Evolutionary conservation across 2,797 vertebrate genomes (phyloP), one percentile per base, ranked within the genome.

Genomic region (Gymnoscopelus microlampas): DNA sequence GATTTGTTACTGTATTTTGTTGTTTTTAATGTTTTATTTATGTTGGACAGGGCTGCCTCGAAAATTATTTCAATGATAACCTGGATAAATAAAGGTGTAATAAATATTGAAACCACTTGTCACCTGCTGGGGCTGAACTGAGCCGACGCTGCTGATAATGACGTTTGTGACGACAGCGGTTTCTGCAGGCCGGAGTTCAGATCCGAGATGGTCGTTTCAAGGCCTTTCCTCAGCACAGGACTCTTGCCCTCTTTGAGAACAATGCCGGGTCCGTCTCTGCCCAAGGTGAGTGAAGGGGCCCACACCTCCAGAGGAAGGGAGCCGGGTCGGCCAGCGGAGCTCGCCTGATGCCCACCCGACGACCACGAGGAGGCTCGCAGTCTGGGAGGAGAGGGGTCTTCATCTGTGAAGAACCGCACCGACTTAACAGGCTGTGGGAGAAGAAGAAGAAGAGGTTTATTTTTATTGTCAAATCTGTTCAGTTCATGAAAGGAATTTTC

Each of bases 331-430:
- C 53, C 68, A 60, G 89, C 92, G 0, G 78, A 79, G 3, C 69
- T 26, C 23, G 78, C 63, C 2, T 93, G 94, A 67, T 90, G 94
- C 14, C 87, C 86, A 12, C 39, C 39, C 39, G 93, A 85, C 0
- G 93, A 90, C 80, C 94, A 92, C 49, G 93, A 92, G 62, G 89
- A 88, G 19, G 90, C 91, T 32, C 92, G 92, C 79, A 85, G 94
- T 85, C 91, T 86, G 39, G 73, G 63, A 3, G 93, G 93, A 13
- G 95, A 94, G 0, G 94, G 92, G 67, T 96, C 96, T 76, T 95
- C 96, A 73, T 95, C 93, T 77, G 95, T 95, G 79, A 94, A 87
- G 84, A 99, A 99, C 72, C 97, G 86, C 85, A 99, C 98, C 0
- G 97, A 97, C 90, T 99, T 99, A 73, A 93, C 91, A 61, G 95